These are phyloP conservation scores for Entelurus aequoreus DNA, from an alignment of 2,113 vertebrate species.

Conservation along the genomic window DNA sequence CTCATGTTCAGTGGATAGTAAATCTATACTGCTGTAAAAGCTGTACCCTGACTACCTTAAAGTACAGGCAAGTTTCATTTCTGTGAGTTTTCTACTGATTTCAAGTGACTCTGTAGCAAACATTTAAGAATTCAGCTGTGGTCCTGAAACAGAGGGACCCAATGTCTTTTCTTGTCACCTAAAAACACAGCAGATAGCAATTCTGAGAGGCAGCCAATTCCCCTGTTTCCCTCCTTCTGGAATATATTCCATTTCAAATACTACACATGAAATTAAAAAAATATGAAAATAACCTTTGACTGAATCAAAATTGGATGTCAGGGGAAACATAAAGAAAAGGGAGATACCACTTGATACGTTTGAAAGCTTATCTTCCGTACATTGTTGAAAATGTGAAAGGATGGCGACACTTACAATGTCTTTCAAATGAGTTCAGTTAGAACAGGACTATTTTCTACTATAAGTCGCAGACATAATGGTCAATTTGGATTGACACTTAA, in stretches of 20 bases:
- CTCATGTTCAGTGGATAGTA: too few relatives aligned
- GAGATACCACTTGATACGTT: neutral
- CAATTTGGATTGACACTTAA: too few relatives aligned
- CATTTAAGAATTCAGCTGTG: neutral
- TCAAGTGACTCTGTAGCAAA: neutral
- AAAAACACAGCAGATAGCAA: constrained; percentile 5
- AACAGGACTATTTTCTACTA: too few relatives aligned
- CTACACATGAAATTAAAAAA: neutral
- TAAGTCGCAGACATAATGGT: too few relatives aligned
- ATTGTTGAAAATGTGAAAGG: neutral
- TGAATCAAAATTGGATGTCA: neutral
- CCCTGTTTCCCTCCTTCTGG: neutral
- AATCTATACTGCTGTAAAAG: too few relatives aligned
- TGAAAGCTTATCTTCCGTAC: neutral
- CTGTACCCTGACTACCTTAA: too few relatives aligned
- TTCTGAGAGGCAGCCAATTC: constrained; percentile 5
- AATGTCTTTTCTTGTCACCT: neutral
- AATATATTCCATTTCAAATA: constrained; percentile 5
- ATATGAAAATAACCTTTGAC: constrained; percentile 4
- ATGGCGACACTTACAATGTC: too few relatives aligned
- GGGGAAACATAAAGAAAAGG: neutral
- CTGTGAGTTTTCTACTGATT: neutral
- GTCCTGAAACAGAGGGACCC: constrained; percentile 1
- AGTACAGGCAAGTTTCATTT: too few relatives aligned
- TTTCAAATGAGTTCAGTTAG: too few relatives aligned